Conservation (phyloP, 2,797 vertebrate species). For the Oreochromis grahami region DNA sequence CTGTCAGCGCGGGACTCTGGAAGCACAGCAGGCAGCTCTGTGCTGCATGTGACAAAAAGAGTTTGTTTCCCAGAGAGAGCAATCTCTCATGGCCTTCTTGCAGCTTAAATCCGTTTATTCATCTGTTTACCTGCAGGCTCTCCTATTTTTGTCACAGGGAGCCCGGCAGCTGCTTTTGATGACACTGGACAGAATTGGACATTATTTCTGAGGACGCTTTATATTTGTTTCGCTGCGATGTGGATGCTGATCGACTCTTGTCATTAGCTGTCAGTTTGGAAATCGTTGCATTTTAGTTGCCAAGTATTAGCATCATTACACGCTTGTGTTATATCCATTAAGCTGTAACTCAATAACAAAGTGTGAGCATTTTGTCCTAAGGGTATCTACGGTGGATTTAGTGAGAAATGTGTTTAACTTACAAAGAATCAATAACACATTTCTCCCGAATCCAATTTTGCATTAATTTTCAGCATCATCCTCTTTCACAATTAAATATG, state of each 20-base stretch:
- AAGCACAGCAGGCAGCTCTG: slow-evolving; percentile 30
- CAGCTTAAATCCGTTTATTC: slow-evolving; percentile 58
- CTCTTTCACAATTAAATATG: neutral
- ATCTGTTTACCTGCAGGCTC: slow-evolving; percentile 55
- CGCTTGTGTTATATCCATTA: neutral
- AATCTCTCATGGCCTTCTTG: slow-evolving; percentile 51
- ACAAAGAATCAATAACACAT: neutral
- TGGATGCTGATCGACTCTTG: neutral
- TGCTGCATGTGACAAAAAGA: slow-evolving; percentile 52
- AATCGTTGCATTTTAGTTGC: neutral
- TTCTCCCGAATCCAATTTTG: slow-evolving; percentile 7
- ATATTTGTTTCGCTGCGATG: neutral
- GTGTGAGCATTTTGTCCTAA: neutral
- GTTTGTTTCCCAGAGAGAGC: slow-evolving; percentile 46
- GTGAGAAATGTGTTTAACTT: neutral
- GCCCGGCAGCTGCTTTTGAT: slow-evolving; percentile 24
- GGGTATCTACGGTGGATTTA: neutral
- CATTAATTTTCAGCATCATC: neutral
- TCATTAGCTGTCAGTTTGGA: neutral
- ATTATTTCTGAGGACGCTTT: neutral
- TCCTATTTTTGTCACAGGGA: slow-evolving; percentile 38
- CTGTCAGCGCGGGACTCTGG: slow-evolving; percentile 46
- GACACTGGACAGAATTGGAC: neutral
- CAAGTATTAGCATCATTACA: neutral
- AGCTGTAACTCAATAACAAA: neutral